phyloP scores from a whole-genome alignment of 2,797 vertebrate genomes.

The Phoxinus dragarum region DNA sequence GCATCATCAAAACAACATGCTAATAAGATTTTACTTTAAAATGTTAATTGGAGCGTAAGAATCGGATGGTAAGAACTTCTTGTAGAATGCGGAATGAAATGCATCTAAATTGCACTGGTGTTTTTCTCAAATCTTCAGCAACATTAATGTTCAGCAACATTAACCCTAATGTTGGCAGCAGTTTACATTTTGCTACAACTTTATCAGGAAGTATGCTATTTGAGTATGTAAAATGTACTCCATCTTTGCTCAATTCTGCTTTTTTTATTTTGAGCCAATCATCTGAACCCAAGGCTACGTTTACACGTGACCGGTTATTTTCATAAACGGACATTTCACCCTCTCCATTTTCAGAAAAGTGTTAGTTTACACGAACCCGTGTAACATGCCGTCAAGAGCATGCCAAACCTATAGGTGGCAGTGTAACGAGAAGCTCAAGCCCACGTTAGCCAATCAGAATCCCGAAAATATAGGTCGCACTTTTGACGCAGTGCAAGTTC shows the following conservation, averaged over 20 bases:
- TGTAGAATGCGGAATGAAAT: background rate
- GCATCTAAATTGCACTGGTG: background rate
- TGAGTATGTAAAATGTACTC: background rate
- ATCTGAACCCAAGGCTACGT: too few relatives aligned
- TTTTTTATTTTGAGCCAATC: background rate
- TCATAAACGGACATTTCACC: too few relatives aligned
- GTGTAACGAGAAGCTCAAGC: too few relatives aligned
- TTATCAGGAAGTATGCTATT: background rate
- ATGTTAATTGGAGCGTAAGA: background rate
- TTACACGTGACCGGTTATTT: too few relatives aligned
- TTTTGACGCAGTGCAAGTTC: too few relatives aligned
- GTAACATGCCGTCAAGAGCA: too few relatives aligned
- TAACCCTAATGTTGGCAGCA: background rate
- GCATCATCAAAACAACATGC: slow-evolving; percentile 1
- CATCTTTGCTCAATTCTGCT: too few relatives aligned
- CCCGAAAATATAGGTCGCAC: too few relatives aligned
- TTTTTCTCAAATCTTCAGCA: background rate
- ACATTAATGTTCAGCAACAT: background rate
- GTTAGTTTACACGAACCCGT: too few relatives aligned
- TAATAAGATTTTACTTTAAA: background rate
- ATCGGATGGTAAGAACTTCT: background rate
- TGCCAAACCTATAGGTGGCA: too few relatives aligned
- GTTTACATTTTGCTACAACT: background rate
- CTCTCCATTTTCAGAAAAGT: too few relatives aligned
- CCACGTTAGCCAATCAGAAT: too few relatives aligned